A percentile compares a stretch with the other conserved stretches of the same genome.
These are phyloP conservation scores for Cantharis nigra DNA, from an alignment of 2,888 invertebrate genomes.

Conservation along the genomic window DNA sequence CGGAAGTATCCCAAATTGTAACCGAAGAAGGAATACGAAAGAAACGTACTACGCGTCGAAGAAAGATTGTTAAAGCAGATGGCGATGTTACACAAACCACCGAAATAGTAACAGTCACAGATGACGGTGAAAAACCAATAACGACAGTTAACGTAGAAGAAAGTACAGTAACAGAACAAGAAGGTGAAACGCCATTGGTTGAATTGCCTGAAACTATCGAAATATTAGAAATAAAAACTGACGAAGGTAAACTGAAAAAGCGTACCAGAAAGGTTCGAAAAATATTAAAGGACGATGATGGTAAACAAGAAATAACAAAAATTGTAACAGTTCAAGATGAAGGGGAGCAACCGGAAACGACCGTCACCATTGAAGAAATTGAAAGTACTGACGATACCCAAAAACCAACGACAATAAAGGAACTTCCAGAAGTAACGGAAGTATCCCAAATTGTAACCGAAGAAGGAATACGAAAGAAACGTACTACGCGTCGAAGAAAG, in stretches of 20 bases:
- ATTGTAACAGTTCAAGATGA: slow-evolving; percentile 40
- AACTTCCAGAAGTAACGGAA: slow-evolving; percentile 36
- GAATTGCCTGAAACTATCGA: slow-evolving; percentile 40
- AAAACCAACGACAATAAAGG: slow-evolving; percentile 45
- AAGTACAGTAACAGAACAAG: slow-evolving; percentile 31
- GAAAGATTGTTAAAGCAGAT: slow-evolving; percentile 47
- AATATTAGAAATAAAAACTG: slow-evolving; percentile 41
- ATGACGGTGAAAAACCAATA: slow-evolving; percentile 42
- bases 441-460: slow-evolving; percentile 36
- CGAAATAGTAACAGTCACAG: slow-evolving; percentile 49
- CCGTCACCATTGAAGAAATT: background rate
- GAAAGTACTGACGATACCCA: slow-evolving; percentile 5
- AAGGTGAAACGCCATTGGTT: slow-evolving; percentile 35
- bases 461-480: slow-evolving; percentile 35
- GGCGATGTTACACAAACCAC: slow-evolving; percentile 42
- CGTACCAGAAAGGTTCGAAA: slow-evolving; percentile 41
- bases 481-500: slow-evolving; percentile 49
- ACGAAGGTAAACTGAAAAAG: slow-evolving; percentile 42
- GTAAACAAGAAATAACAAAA: slow-evolving; percentile 20
- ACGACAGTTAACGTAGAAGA: slow-evolving; percentile 43
- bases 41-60: slow-evolving; percentile 45
- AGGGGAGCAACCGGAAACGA: slow-evolving; percentile 42
- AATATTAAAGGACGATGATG: slow-evolving; percentile 23
- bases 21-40: slow-evolving; percentile 31
- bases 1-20: slow-evolving; percentile 30